These are phyloP conservation scores for Cyprinodon tularosa DNA, from an alignment of 2,113 vertebrate species.

Conservation along the genomic window DNA sequence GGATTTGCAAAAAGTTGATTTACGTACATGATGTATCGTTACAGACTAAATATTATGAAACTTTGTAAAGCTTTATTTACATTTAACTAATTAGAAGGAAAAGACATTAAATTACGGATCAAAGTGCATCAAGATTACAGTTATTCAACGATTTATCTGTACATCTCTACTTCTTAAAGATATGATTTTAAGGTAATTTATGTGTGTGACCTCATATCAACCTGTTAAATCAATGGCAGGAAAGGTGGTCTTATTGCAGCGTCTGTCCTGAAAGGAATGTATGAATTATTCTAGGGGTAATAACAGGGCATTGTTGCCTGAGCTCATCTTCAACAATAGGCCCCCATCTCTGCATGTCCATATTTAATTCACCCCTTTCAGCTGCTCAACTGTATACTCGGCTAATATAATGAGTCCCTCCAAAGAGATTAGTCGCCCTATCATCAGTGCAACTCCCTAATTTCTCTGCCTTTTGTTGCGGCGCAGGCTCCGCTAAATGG, in stretches of 20 bases:
- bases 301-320: slow-evolving; percentile 56
- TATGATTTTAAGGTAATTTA: slow-evolving; percentile 27
- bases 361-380: slow-evolving; percentile 73
- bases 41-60: too few relatives aligned
- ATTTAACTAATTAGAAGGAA: too few relatives aligned
- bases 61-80: neutral
- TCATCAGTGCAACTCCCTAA: slow-evolving; percentile 76
- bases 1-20: neutral
- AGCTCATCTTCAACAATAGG: slow-evolving; percentile 69
- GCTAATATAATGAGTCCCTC: slow-evolving; percentile 75
- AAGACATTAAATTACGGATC: neutral
- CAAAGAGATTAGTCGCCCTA: slow-evolving; percentile 80
- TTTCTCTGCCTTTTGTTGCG: slow-evolving; percentile 78
- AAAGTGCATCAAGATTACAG: neutral
- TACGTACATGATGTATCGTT: too few relatives aligned
- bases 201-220: slow-evolving; percentile 41
- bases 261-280: slow-evolving; percentile 69
- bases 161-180: slow-evolving; percentile 3
- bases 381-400: slow-evolving; percentile 70
- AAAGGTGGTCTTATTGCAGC: slow-evolving; percentile 23
- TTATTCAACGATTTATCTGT: neutral
- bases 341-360: slow-evolving; percentile 67
- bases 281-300: slow-evolving; percentile 70
- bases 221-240: slow-evolving; percentile 18
- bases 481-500: slow-evolving; percentile 70